Evolutionary conservation across 2,113 vertebrate genomes (phyloP).

Genomic region (Crypturellus undulatus): DNA sequence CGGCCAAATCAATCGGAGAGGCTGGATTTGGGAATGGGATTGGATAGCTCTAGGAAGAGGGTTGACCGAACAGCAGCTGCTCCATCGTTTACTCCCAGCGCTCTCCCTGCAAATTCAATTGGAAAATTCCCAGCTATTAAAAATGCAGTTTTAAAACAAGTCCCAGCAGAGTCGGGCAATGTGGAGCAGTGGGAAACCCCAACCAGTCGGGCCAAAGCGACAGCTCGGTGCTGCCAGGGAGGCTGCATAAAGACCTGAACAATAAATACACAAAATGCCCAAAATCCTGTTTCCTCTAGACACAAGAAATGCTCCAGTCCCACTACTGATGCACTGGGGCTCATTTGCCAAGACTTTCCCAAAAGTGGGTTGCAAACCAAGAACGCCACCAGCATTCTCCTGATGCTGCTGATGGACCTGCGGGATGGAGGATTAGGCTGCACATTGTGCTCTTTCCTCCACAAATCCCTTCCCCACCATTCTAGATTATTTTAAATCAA

Average conservation of each 20-base stretch:
- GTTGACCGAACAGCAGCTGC: not conserved
- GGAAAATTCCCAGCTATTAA: not conserved
- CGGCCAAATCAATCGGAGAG: not conserved
- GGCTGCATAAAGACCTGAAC: not conserved
- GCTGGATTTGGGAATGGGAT: not conserved
- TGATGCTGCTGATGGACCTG: conserved; percentile 32
- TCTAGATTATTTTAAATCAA: conserved; percentile 59
- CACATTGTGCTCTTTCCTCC: conserved; percentile 7
- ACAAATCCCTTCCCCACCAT: conserved; percentile 29
- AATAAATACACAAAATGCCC: not conserved
- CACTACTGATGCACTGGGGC: conserved; percentile 33
- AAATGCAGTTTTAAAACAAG: not conserved
- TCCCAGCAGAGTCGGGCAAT: not conserved
- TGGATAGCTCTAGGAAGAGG: not conserved
- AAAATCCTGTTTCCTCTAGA: not conserved
- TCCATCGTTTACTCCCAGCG: not conserved
- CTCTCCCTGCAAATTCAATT: not conserved
- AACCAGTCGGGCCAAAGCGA: not conserved
- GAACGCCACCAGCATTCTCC: conserved; percentile 51
- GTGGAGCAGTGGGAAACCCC: not conserved
- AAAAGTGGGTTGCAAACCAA: conserved; percentile 25
- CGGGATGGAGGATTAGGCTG: conserved; percentile 49
- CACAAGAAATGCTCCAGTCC: not conserved
- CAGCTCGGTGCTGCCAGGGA: not conserved
- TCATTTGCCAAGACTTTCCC: conserved; percentile 33